Conservation (phyloP, 2,113 vertebrate species). For the Erinaceus europaeus region DNA sequence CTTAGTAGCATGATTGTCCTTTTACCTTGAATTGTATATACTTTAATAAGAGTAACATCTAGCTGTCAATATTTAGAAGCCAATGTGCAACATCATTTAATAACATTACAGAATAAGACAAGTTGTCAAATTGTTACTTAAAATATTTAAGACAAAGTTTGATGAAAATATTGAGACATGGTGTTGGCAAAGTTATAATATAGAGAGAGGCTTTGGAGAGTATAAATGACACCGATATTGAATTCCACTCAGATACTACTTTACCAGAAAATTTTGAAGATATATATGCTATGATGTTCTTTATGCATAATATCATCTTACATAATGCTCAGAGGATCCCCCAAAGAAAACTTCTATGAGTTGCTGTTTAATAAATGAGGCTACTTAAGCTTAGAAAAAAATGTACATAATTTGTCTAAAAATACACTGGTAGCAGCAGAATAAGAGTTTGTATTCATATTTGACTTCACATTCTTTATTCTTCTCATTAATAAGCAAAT, state of each 20-base stretch:
- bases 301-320: neutral
- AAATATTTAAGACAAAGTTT: neutral
- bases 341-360: neutral
- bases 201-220: neutral
- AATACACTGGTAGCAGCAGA: neutral
- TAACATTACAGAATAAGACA: neutral
- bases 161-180: neutral
- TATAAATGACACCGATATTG: neutral
- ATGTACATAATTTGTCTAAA: slow-evolving; percentile 5
- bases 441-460: neutral
- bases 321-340: neutral
- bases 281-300: neutral
- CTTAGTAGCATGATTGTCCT: neutral
- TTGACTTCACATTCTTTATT: neutral
- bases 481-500: neutral
- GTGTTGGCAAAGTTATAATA: neutral
- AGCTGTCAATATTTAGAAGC: neutral
- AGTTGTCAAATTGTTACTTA: neutral
- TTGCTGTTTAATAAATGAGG: neutral
- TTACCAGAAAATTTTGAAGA: neutral
- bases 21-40: neutral
- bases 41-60: neutral
- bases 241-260: neutral
- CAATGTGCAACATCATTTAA: neutral
- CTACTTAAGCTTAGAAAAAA: slow-evolving; percentile 8